Percentiles rank a stretch among this genome's conserved stretches.
Evolutionary conservation across 2,113 vertebrate species (phyloP).

Genomic region (Recurvirostra avosetta): DNA sequence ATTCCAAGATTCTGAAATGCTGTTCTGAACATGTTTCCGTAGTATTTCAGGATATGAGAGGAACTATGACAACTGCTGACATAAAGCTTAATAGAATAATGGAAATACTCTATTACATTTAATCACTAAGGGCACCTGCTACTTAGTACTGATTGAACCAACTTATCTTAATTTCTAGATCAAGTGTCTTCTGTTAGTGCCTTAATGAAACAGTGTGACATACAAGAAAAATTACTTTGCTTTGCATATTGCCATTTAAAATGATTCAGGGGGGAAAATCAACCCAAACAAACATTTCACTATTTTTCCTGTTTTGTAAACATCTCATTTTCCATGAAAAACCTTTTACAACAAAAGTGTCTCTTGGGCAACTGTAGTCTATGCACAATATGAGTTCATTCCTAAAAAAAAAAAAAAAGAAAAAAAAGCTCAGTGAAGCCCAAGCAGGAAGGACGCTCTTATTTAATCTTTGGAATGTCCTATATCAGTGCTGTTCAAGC

Average conservation of each 20-base stretch:
- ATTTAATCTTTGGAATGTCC: not conserved
- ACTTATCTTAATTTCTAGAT: slow-evolving; percentile 65
- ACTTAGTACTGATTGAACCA: slow-evolving; percentile 64
- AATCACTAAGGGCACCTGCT: slow-evolving; percentile 67
- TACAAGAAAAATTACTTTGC: slow-evolving; percentile 45
- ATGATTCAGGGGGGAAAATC: not conserved
- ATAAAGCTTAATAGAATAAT: slow-evolving; percentile 57
- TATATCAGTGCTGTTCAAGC: not conserved
- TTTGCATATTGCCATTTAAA: slow-evolving; percentile 47
- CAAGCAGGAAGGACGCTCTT: not conserved
- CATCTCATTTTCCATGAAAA: slow-evolving; percentile 5
- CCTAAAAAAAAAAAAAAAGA: not conserved
- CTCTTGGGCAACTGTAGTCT: not conserved
- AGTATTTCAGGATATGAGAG: not conserved
- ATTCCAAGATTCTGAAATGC: not conserved
- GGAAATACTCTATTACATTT: slow-evolving; percentile 58
- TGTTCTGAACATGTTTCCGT: not conserved
- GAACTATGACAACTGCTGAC: slow-evolving; percentile 41
- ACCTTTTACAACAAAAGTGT: not conserved
- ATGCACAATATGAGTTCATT: not conserved
- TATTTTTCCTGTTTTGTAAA: slow-evolving; percentile 31
- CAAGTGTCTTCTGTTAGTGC: slow-evolving; percentile 55
- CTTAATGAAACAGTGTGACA: slow-evolving; percentile 54
- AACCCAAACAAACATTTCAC: slow-evolving; percentile 47
- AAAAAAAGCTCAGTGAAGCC: not conserved